Conservation (phyloP, 2,888 invertebrate species). For the Tetragnatha montana region DNA sequence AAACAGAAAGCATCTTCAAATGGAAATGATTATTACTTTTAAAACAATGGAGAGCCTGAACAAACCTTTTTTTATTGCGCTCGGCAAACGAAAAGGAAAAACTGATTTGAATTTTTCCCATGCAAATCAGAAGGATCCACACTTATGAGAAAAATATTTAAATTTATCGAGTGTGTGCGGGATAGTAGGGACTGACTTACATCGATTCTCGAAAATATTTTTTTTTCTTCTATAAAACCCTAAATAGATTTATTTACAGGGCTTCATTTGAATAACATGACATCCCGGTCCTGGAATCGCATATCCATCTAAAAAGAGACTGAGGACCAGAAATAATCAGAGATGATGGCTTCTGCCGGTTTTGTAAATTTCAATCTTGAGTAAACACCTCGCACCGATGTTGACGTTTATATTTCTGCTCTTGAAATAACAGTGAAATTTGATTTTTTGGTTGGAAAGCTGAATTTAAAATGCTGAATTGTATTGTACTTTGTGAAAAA, state of each 20-base stretch:
- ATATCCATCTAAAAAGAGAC: background rate
- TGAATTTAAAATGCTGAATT: too few species aligned
- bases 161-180: slow-evolving; percentile 32
- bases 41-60: background rate
- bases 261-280: slow-evolving; percentile 47
- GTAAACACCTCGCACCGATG: background rate
- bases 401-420: too few species aligned
- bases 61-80: slow-evolving; percentile 22
- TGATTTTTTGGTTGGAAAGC: too few species aligned
- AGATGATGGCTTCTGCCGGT: background rate
- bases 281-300: slow-evolving; percentile 6
- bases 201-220: slow-evolving; percentile 28
- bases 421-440: too few species aligned
- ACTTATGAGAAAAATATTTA: slow-evolving; percentile 55
- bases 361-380: background rate
- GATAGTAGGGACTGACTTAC: slow-evolving; percentile 17
- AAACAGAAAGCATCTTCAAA: background rate
- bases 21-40: slow-evolving; percentile 7
- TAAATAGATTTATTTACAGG: slow-evolving; percentile 53
- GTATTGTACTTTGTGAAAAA: too few species aligned
- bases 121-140: slow-evolving; percentile 42
- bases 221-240: slow-evolving; percentile 23
- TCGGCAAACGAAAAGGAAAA: slow-evolving; percentile 6
- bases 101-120: slow-evolving; percentile 31
- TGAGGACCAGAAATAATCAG: slow-evolving; percentile 14